phyloP scores from a whole-genome alignment of 2,888 invertebrate genomes.

The Torymus auratus region DNA sequence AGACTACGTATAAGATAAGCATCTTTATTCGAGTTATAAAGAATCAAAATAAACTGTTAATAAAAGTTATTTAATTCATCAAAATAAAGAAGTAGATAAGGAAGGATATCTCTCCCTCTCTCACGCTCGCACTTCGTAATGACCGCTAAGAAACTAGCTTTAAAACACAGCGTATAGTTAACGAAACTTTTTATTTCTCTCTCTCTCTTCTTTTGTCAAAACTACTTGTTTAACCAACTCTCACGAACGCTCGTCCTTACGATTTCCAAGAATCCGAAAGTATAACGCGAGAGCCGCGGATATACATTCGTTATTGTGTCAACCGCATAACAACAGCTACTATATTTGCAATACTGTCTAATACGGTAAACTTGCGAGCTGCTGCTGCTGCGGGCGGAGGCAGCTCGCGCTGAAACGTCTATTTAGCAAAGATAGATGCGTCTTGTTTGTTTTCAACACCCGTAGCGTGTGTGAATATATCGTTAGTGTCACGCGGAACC shows the following conservation, averaged over 20 bases:
- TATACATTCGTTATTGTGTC: too few species aligned
- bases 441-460: slow-evolving; percentile 47
- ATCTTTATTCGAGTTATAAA: slow-evolving; percentile 3
- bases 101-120: too few species aligned
- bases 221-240: too few species aligned
- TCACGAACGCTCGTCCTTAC: too few species aligned
- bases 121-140: too few species aligned
- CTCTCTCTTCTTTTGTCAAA: too few species aligned
- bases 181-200: too few species aligned
- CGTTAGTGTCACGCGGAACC: neutral
- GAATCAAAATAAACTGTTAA: neutral
- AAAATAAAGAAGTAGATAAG: neutral
- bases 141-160: too few species aligned
- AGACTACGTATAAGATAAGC: neutral
- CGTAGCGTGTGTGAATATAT: slow-evolving; percentile 12
- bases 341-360: slow-evolving; percentile 2
- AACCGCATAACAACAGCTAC: too few species aligned
- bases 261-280: too few species aligned
- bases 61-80: neutral
- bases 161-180: too few species aligned
- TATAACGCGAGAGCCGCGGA: too few species aligned
- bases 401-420: slow-evolving; percentile 26
- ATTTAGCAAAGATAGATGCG: slow-evolving; percentile 49
- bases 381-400: slow-evolving; percentile 1
- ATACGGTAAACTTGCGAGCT: slow-evolving; percentile 25